Base-by-base conservation (phyloP, 2,888 invertebrate species). In the Pammene fasciana region DNA sequence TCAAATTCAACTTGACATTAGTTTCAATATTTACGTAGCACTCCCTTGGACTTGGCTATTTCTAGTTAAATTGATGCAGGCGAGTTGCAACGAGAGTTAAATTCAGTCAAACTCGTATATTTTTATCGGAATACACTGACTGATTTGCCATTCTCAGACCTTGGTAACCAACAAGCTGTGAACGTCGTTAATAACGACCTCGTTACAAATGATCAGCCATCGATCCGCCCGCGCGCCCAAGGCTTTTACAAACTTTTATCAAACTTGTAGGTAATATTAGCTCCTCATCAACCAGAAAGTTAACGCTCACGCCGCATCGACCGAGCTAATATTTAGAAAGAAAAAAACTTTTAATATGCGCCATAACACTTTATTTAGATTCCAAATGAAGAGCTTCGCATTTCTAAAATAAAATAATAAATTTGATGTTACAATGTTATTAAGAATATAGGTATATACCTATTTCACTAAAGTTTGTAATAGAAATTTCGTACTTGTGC, bases 261-360 rank as follows among this genome's bases (percentile, higher is more conserved):
- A 61, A 61, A 46, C 43, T 67, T 61, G 46, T 67, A 26, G 26
- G 26, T 26, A 54, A 60, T 45, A 60, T 60, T 67, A 67, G 67
- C 61, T 61, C 61, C 54, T 55, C 67, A 55, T 67, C 67, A 61
- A 48, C 36, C 52, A 10, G 38, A 26, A 67, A 67, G 67, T 67
- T 67, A 26, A 38, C 61, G 36, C 61, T 60, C 18, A 46, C 18
- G 54, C 52, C 60, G 46, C 54, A 45, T 36, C 60, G 50, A 54
- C 34, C 60, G 36, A 54, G 18, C 46, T 46, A 43, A 60, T 54
- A 54, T 52, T 46, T 60, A 41, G 11, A 60, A 67, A 67, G n/a
- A n/a, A n/a, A n/a, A n/a, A 0, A 50, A 50, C 6, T 18, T 67
- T 61, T 5, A 14, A 11, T 45, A 46, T 46, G n/a, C 36, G 46